phyloP scores from a whole-genome alignment of 64 coral and sea anemone species.

The Stichodactyla helianthus region DNA sequence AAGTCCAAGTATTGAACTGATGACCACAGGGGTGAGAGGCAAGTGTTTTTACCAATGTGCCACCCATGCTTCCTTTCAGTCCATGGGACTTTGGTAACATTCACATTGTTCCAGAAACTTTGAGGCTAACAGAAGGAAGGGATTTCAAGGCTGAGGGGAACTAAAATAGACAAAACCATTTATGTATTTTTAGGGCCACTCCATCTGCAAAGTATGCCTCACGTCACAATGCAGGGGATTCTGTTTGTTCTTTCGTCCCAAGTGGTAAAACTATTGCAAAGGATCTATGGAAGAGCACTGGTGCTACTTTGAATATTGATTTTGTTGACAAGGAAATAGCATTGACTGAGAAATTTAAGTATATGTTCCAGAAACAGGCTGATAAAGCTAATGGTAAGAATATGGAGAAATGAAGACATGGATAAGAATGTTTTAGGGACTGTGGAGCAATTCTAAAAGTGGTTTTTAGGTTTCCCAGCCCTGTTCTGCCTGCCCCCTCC shows the following conservation, averaged over 20 bases:
- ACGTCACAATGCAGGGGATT: slow-evolving; percentile 84
- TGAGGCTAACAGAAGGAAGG: too few relatives aligned
- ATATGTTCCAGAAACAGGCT: slow-evolving; percentile 95
- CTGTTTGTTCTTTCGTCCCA: slow-evolving; percentile 74
- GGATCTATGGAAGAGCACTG: slow-evolving; percentile 9
- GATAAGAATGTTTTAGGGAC: not conserved
- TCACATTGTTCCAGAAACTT: too few relatives aligned
- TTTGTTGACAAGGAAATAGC: slow-evolving; percentile 42
- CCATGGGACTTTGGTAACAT: too few relatives aligned
- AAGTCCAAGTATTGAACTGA: too few relatives aligned
- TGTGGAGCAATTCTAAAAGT: too few relatives aligned
- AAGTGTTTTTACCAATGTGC: too few relatives aligned
- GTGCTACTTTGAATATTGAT: not conserved
- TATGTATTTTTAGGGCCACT: slow-evolving; percentile 59
- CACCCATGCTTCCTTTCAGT: too few relatives aligned
- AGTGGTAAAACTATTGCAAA: not conserved
- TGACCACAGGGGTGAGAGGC: too few relatives aligned
- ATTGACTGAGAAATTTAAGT: slow-evolving; percentile 65
- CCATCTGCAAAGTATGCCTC: slow-evolving; percentile 81
- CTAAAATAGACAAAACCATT: too few relatives aligned
- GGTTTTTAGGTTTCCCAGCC: too few relatives aligned
- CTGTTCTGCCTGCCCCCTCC: too few relatives aligned
- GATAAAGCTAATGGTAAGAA: slow-evolving; percentile 80
- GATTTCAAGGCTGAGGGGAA: too few relatives aligned
- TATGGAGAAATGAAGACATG: not conserved